phyloP scores from a whole-genome alignment of 2,113 vertebrate genomes.

The Climacteris rufus region DNA sequence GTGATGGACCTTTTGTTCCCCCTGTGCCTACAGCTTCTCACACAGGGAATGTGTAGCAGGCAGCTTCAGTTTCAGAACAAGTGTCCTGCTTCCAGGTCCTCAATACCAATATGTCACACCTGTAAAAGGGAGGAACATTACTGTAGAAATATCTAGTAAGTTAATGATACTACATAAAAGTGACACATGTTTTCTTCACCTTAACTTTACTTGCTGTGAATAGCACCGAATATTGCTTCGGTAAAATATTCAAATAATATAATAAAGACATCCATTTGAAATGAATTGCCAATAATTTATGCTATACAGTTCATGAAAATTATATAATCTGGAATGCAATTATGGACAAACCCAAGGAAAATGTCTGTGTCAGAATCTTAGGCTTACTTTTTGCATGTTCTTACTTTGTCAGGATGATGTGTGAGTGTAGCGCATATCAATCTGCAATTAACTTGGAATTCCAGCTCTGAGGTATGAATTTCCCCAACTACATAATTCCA shows the following conservation, averaged over 20 bases:
- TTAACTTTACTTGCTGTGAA: background rate
- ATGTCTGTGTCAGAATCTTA: background rate
- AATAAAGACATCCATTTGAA: background rate
- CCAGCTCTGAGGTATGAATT: background rate
- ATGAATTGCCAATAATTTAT: background rate
- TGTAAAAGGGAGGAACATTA: background rate
- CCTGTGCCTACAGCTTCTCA: background rate
- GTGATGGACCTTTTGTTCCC: background rate
- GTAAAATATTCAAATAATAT: background rate
- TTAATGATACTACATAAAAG: background rate
- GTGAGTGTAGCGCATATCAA: background rate
- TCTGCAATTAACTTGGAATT: background rate
- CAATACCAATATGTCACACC: background rate
- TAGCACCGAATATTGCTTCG: background rate
- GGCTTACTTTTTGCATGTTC: background rate
- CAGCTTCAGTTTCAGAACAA: background rate
- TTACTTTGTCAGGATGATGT: background rate
- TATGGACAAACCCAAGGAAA: background rate
- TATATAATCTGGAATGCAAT: background rate
- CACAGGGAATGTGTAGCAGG: rapidly evolving
- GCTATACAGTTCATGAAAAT: background rate
- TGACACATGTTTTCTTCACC: background rate
- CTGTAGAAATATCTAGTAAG: background rate
- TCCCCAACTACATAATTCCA: background rate
- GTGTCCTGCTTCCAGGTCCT: background rate